Evolutionary conservation across 1,140 invertebrate species (phyloP).

Genomic region (Mactra quadrangularis): DNA sequence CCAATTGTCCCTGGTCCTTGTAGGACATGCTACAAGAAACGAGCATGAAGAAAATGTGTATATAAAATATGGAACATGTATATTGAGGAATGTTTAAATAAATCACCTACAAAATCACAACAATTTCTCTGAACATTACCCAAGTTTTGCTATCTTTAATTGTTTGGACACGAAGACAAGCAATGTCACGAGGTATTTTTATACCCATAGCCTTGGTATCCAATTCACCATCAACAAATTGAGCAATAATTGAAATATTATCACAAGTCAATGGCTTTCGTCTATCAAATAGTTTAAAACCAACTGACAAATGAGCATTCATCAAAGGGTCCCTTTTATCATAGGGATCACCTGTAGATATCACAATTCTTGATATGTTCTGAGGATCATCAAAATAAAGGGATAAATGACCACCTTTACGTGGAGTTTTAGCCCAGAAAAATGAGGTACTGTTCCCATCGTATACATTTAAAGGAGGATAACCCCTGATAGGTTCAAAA

Average conservation of each 20-base stretch:
- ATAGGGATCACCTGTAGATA: constrained; percentile 64
- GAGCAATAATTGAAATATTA: no score
- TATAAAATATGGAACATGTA: no score
- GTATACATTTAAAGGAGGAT: constrained; percentile 62
- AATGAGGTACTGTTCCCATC: constrained; percentile 37
- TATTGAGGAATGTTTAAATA: no score
- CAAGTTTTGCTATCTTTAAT: constrained; percentile 16
- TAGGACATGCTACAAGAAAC: no score
- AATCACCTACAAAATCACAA: no score
- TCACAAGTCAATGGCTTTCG: neutral
- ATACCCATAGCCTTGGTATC: constrained; percentile 62
- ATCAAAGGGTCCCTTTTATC: constrained; percentile 48
- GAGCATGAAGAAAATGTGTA: no score
- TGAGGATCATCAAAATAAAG: constrained; percentile 65
- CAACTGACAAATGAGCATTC: constrained; percentile 64
- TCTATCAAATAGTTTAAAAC: neutral
- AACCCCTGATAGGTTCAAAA: constrained; percentile 45
- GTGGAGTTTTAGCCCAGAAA: constrained; percentile 66
- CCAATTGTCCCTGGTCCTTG: no score
- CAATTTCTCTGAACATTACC: constrained; percentile 59
- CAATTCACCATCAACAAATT: constrained; percentile 61
- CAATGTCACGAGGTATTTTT: constrained; percentile 57
- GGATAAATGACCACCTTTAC: constrained; percentile 47
- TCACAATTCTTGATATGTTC: constrained; percentile 62
- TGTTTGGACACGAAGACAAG: constrained; percentile 50